Percentiles rank a stretch among this genome's conserved stretches.
Conservation (phyloP, 2,888 invertebrate species). For the Priocnemis perturbator region DNA sequence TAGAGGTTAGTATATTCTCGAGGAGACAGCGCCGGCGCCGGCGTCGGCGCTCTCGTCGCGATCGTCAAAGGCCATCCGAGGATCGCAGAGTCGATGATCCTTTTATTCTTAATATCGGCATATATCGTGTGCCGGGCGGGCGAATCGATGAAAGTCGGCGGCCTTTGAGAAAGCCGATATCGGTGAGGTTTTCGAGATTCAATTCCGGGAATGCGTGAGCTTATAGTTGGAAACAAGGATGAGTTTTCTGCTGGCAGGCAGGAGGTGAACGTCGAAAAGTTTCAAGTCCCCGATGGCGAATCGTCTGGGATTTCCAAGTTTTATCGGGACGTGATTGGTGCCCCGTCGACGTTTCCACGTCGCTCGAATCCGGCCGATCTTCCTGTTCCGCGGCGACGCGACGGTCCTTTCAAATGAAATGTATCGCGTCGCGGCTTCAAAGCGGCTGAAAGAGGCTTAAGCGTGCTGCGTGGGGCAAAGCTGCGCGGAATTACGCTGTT, state of each 20-base stretch:
- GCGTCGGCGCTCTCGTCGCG: no score
- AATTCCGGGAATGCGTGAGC: conserved; percentile 55
- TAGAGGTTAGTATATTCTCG: no score
- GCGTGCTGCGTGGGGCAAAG: neutral
- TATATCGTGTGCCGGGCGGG: no score
- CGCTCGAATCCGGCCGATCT: conserved; percentile 27
- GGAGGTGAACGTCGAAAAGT: conserved; percentile 46
- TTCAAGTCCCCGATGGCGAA: conserved; percentile 41
- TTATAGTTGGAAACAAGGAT: conserved; percentile 58
- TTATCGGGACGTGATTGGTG: conserved; percentile 56
- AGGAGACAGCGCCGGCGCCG: no score
- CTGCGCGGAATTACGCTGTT: neutral
- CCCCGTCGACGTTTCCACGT: conserved; percentile 47
- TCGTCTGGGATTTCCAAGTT: conserved; percentile 57
- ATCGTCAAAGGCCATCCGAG: no score
- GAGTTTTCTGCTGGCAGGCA: conserved; percentile 47
- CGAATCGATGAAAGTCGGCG: conserved; percentile 13
- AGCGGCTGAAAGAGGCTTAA: neutral
- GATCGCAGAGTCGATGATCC: conserved; percentile 4
- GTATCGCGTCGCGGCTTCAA: neutral
- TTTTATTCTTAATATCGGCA: conserved; percentile 15
- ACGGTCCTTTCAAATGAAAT: neutral
- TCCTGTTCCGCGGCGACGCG: conserved; percentile 30
- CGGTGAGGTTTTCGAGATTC: conserved; percentile 51
- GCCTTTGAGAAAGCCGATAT: conserved; percentile 35